Conservation (phyloP, 1,140 invertebrate genomes). For the Luehdorfia chinensis region DNA sequence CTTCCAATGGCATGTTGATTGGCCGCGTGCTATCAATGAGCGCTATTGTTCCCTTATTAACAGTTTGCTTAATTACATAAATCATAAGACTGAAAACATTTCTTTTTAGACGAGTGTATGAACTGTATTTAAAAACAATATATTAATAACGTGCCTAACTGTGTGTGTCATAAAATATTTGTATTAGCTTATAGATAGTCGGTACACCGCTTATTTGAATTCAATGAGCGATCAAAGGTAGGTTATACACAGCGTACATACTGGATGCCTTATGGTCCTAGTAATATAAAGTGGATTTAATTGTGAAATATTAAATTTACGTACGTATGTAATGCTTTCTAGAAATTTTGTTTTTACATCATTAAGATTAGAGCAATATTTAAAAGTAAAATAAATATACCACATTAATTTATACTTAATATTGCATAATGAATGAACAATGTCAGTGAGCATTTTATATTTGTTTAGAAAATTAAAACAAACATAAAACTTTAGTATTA, state of each 20-base stretch:
- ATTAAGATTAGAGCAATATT: no score
- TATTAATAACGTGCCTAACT: slow-evolving; percentile 39
- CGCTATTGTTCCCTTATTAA: slow-evolving; percentile 52
- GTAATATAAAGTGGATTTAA: not conserved
- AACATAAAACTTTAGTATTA: no score
- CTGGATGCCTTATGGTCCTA: slow-evolving; percentile 26
- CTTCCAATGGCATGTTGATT: slow-evolving; percentile 50
- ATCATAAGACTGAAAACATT: slow-evolving; percentile 1
- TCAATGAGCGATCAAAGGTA: slow-evolving; percentile 44
- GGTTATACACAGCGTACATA: slow-evolving; percentile 43
- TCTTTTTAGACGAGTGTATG: slow-evolving; percentile 4
- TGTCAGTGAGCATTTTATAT: no score
- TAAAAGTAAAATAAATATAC: no score
- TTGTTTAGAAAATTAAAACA: no score
- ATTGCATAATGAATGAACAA: no score
- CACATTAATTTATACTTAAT: no score
- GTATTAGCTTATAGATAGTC: slow-evolving; percentile 37
- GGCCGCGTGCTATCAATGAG: slow-evolving; percentile 33
- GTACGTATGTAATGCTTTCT: no score
- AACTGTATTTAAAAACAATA: slow-evolving; percentile 27
- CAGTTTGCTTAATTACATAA: slow-evolving; percentile 45
- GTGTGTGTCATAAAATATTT: slow-evolving; percentile 32
- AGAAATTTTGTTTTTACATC: no score
- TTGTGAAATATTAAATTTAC: no score
- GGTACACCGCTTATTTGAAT: slow-evolving; percentile 40